A percentile compares a stretch with the other conserved stretches of the same genome.
phyloP scores from a whole-genome alignment of 2,113 vertebrate genomes.

The Antigone vipio region DNA sequence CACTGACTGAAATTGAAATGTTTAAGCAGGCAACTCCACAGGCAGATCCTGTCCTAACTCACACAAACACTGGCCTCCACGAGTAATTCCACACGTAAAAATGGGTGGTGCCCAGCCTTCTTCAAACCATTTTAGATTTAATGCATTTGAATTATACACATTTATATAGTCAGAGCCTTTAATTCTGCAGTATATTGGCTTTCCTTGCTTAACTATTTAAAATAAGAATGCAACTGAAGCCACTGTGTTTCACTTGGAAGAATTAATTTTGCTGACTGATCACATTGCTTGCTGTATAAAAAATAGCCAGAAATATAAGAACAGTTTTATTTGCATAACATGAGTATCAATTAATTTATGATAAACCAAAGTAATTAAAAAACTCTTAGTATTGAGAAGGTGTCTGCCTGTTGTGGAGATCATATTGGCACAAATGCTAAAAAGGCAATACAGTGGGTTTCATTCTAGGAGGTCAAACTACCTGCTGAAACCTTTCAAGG shows the following conservation, averaged over 20 bases:
- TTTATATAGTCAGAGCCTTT: background rate
- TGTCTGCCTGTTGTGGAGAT: constrained; percentile 34
- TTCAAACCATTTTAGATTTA: background rate
- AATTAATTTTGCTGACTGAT: constrained; percentile 15
- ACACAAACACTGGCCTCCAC: accelerated
- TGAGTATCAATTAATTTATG: constrained; percentile 40
- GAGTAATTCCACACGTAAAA: background rate
- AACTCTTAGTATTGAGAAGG: background rate
- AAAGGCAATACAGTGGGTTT: constrained; percentile 21
- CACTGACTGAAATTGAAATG: background rate
- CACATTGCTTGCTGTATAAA: background rate
- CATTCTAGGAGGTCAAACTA: constrained; percentile 18
- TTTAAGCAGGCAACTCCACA: background rate
- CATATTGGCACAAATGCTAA: constrained; percentile 33
- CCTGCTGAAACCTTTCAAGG: constrained; percentile 19
- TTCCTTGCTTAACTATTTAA: background rate
- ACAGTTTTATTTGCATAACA: constrained; percentile 31
- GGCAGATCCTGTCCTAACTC: background rate
- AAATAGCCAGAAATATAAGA: background rate
- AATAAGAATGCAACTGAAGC: background rate
- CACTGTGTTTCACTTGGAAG: background rate
- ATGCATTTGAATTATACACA: background rate
- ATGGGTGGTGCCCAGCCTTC: background rate
- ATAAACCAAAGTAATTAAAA: constrained; percentile 33
- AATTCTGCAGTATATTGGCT: background rate